phyloP scores from a whole-genome alignment of 2,113 vertebrate species.

The Cercopithecus mona region DNA sequence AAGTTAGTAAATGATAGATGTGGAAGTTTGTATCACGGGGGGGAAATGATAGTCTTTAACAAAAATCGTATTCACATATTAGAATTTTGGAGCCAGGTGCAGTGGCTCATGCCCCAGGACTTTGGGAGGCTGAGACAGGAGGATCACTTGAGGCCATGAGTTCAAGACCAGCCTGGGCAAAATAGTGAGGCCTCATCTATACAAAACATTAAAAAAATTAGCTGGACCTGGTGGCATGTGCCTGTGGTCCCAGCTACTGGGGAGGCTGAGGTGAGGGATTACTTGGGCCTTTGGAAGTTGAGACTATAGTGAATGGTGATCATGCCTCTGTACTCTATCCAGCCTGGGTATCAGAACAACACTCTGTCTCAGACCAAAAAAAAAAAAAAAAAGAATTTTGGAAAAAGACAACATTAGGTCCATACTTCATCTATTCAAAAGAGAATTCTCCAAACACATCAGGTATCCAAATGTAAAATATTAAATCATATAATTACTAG shows the following conservation, averaged over 20 bases:
- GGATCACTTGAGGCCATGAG: neutral
- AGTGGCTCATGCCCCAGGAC: neutral
- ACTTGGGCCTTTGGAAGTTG: neutral
- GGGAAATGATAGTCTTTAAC: neutral
- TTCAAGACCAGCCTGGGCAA: neutral
- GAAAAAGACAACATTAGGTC: slow-evolving; percentile 6
- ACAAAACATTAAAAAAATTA: neutral
- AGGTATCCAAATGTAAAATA: neutral
- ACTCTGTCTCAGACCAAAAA: neutral
- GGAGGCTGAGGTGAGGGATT: neutral
- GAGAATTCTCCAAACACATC: neutral
- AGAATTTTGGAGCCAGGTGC: neutral
- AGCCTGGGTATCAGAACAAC: neutral
- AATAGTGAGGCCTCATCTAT: neutral
- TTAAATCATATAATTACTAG: neutral
- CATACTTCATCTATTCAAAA: neutral
- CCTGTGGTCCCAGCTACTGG: neutral
- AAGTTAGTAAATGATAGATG: neutral
- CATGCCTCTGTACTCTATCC: neutral
- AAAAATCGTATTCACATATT: slow-evolving; percentile 3
- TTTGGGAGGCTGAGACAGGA: neutral
- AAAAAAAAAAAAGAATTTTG: neutral
- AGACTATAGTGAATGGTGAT: neutral
- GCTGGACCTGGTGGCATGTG: neutral
- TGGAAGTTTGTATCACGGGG: neutral